Evolutionary conservation across 2,888 invertebrate genomes (phyloP).

Genomic region (Epinotia demarniana): DNA sequence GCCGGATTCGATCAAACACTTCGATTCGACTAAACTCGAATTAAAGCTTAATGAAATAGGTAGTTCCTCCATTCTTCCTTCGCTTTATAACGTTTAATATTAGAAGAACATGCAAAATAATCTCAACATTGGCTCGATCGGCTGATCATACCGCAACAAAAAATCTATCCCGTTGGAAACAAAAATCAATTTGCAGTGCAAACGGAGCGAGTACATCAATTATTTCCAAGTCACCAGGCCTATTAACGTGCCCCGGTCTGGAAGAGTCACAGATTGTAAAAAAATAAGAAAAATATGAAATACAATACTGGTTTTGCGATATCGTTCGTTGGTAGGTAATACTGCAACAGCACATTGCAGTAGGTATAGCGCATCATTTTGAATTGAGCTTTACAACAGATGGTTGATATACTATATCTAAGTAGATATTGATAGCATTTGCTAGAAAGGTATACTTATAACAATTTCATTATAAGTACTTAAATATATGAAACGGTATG

Average conservation of each 20-base stretch:
- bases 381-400: background rate
- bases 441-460: too few species aligned
- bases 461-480: too few species aligned
- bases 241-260: constrained; percentile 71
- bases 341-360: background rate
- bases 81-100: too few species aligned
- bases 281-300: constrained; percentile 48
- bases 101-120: too few species aligned
- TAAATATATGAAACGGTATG: too few species aligned
- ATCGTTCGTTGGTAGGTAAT: background rate
- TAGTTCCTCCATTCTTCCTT: background rate
- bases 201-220: constrained; percentile 80
- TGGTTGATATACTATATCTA: background rate
- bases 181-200: constrained; percentile 82
- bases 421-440: too few species aligned
- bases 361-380: background rate
- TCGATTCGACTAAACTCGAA: too few species aligned
- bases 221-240: constrained; percentile 80
- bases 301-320: background rate
- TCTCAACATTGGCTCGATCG: too few species aligned
- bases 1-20: too few species aligned
- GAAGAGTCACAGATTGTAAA: constrained; percentile 72
- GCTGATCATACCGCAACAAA: background rate
- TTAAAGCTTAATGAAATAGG: background rate
- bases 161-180: constrained; percentile 61